Evolutionary conservation across 2,888 invertebrate species (phyloP), one percentile per base, ranked within the genome.

Genomic region (Strigamia maritima): DNA sequence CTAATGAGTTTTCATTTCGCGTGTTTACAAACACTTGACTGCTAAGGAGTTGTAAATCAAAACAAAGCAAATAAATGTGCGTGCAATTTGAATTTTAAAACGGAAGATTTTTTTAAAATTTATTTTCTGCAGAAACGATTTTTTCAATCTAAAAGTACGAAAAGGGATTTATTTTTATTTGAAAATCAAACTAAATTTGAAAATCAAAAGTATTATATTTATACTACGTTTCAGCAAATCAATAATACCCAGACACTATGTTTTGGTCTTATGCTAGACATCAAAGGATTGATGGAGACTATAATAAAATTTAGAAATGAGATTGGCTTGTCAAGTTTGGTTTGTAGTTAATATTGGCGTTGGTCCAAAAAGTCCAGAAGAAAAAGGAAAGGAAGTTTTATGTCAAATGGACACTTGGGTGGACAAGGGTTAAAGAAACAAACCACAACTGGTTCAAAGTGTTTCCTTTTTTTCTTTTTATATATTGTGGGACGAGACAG

Each of bases 371-470:
- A 60, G 12, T 22, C 22, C 60, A 60, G 60, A 10, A 22, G 24
- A 22, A 12, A 22, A 60, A 44, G 44, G 44, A 19, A 60, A 22
- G 22, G 22, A 60, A 60, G 60, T 22, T 60, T 60, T 60, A 60
- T 60, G 60, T 60, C 8, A 22, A 60, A 60, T 22, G 60, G 60
- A 10, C 60, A 60, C 60, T 60, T 14, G 12, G 12, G 22, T 60
- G 60, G 60, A 60, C 60, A 60, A 60, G 60, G 24, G 60, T 60
- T 24, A 60, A 60, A 60, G 8, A 60, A 60, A 60, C 60, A 60
- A 60, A 60, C 60, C 60, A 60, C 60, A 60, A 60, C 19, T 60
- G 60, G 22, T 60, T 60, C 60, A 60, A 60, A 60, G 60, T 44
- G 44, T 44, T 44, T 44, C 60, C 60, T 22, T 60, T 60, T 60